These are phyloP conservation scores for Polyommatus icarus DNA, from an alignment of 2,888 invertebrate genomes.

Conservation along the genomic window DNA sequence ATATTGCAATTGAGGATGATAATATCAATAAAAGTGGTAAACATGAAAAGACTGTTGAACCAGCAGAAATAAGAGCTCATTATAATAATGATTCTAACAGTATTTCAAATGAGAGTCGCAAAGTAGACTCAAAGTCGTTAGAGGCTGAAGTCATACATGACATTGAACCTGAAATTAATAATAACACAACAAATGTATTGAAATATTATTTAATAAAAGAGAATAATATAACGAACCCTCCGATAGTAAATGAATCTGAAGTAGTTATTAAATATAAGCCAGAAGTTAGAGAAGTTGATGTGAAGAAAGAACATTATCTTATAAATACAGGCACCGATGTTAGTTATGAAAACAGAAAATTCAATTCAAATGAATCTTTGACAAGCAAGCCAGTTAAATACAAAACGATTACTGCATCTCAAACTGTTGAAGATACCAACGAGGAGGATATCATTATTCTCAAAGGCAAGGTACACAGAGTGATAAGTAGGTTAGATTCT, in stretches of 20 bases:
- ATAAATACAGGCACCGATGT: neutral
- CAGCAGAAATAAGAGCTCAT: neutral
- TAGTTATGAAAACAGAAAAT: neutral
- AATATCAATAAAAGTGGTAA: neutral
- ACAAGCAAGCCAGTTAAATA: neutral
- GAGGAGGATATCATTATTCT: constrained; percentile 49
- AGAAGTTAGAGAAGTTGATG: constrained; percentile 1
- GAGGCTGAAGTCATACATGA: neutral
- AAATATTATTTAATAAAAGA: neutral
- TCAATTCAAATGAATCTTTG: neutral
- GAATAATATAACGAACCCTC: neutral
- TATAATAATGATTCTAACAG: neutral
- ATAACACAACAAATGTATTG: neutral
- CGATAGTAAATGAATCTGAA: constrained; percentile 24
- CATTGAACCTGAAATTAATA: neutral
- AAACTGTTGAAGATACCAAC: constrained; percentile 35
- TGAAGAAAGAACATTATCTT: neutral
- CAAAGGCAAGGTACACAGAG: constrained; percentile 57
- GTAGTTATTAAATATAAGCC: constrained; percentile 24
- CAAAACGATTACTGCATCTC: constrained; percentile 12
- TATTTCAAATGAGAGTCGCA: neutral
- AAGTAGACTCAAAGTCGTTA: neutral
- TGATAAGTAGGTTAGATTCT: constrained; percentile 49
- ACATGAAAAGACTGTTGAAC: neutral
- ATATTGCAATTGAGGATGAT: neutral